Base-by-base conservation (phyloP, 2,797 vertebrate species). In the Lates japonicus region DNA sequence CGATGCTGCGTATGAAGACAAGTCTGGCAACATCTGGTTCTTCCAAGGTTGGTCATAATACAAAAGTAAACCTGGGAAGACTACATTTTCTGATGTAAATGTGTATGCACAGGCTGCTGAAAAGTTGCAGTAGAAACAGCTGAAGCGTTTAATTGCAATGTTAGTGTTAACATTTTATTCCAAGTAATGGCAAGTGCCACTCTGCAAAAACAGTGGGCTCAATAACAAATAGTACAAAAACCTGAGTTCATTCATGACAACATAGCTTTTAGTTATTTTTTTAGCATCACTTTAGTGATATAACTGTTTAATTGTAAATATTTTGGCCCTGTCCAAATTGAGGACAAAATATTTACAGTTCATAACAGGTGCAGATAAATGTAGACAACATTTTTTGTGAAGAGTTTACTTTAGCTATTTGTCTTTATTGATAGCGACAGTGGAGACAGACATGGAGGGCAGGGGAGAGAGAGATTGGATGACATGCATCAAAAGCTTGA, bases 1-100 rank as follows among this genome's bases (percentile, higher is more conserved):
- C 0, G 96, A 99, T 11, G 97, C 97, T 7, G 96, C 96, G 4
- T 97, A 97, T 0, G 97, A 99, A 91, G 98, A 99, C 86, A 95
- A 93, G 49, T 94, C 94, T 73, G 98, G 97, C 51, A 97, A 97
- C 88, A 98, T 98, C 86, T 99, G 98, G 98, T 98, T 99, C 89
- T 98, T 98, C 86, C 94, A 95, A 96, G 97, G 98, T 98, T 87
- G 81, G 90, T 95, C 84, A 25, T 25, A 11, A 54, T 60, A 54
- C 33, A 42, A 20, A 46, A 2, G 1, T 0, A 11, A 68, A 78
- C 19, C n/a, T n/a, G 11, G 37, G 46, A 54, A 48, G 5, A 22
- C 39, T 20, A 13, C 4, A 20, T 29, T 66, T 68, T 55, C 2
- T 70, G 31, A 42, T 20, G 4, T 42, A 29, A 39, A 39, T 31